Conservation (phyloP, 2,888 invertebrate species). For the Saturnia japonica region DNA sequence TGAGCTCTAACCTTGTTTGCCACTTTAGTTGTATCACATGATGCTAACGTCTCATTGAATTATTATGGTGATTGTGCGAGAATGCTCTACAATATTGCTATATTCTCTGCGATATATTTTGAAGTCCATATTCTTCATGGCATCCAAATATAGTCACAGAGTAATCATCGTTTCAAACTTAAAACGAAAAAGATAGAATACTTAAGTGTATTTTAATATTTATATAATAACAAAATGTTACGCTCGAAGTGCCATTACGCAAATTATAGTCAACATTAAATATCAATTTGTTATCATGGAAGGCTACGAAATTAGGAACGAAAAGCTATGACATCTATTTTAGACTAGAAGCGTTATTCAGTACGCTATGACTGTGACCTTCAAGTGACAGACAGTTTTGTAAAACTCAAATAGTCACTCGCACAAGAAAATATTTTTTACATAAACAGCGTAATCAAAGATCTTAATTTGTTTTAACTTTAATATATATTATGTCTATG, state of each 20-base stretch:
- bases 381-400: neutral
- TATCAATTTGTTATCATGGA: slow-evolving; percentile 42
- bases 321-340: neutral
- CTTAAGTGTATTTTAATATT: slow-evolving; percentile 1
- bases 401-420: neutral
- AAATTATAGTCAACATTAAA: slow-evolving; percentile 50
- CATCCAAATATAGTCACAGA: neutral
- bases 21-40: too few relatives aligned
- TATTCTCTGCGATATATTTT: too few relatives aligned
- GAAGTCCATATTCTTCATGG: neutral
- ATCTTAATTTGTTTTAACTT: too few relatives aligned
- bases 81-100: too few relatives aligned
- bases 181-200: neutral
- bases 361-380: too few relatives aligned
- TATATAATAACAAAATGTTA: neutral
- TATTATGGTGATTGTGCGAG: too few relatives aligned
- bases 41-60: too few relatives aligned
- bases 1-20: too few relatives aligned
- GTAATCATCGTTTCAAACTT: neutral
- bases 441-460: too few relatives aligned
- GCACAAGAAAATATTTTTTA: too few relatives aligned
- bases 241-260: slow-evolving; percentile 34
- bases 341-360: neutral
- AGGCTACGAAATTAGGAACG: slow-evolving; percentile 6
- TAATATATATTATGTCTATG: too few relatives aligned